Percentiles rank a stretch among this genome's conserved stretches.
phyloP scores from a whole-genome alignment of 2,113 vertebrate species.

The Tylochromis polylepis region DNA sequence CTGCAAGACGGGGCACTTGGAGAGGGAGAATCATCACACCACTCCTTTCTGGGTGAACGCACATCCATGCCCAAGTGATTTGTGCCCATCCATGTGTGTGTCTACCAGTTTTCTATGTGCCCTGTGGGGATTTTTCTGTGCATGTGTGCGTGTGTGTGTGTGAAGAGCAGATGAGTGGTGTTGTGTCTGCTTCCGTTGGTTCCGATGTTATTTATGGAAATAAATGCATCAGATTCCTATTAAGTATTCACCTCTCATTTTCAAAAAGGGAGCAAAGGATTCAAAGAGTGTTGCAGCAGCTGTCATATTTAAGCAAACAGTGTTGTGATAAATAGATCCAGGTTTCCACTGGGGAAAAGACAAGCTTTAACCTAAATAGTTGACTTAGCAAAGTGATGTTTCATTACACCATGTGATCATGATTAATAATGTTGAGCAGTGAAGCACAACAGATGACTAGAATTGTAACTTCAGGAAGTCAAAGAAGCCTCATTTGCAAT shows the following conservation, averaged over 20 bases:
- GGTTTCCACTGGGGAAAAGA: background rate
- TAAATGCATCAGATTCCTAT: conserved; percentile 7
- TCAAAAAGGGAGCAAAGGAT: background rate
- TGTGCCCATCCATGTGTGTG: background rate
- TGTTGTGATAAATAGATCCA: conserved; percentile 17
- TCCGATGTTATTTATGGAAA: conserved; percentile 39
- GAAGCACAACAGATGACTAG: background rate
- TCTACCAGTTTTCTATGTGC: background rate
- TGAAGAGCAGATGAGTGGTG: background rate
- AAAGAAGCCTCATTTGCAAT: background rate
- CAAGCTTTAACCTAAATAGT: conserved; percentile 13
- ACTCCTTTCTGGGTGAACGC: background rate
- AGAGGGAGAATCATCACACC: background rate
- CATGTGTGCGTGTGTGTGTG: background rate
- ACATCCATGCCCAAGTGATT: background rate
- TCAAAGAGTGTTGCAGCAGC: background rate
- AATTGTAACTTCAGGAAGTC: background rate
- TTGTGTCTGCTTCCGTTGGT: background rate
- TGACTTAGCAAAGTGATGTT: conserved; percentile 15
- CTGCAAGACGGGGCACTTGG: background rate
- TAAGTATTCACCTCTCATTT: conserved; percentile 17
- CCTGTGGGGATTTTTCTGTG: background rate
- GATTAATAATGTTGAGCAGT: conserved; percentile 4
- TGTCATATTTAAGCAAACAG: conserved; percentile 7
- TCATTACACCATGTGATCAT: background rate